Conservation (phyloP, 1,140 invertebrate genomes). For the Euura saliciscinereae region DNA sequence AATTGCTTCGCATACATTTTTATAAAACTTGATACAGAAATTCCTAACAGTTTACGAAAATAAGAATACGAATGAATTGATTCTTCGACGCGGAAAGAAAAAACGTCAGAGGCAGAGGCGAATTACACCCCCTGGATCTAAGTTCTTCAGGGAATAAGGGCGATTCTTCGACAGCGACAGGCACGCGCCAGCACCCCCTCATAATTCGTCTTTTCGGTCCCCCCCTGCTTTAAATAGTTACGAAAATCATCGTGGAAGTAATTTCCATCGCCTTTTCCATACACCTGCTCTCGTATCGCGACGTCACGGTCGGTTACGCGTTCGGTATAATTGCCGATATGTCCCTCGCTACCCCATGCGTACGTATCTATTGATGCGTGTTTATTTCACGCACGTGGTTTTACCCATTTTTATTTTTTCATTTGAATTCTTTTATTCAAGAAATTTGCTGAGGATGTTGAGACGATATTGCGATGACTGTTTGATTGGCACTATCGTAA, state of each 20-base stretch:
- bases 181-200: conserved; percentile 35
- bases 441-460: too few species aligned
- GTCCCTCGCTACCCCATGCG: background rate
- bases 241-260: conserved; percentile 19
- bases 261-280: conserved; percentile 43
- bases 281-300: conserved; percentile 22
- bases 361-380: too few species aligned
- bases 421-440: background rate
- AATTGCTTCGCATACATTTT: too few species aligned
- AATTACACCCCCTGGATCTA: too few species aligned
- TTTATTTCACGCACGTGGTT: background rate
- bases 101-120: too few species aligned
- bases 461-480: too few species aligned
- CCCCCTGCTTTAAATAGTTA: conserved; percentile 27
- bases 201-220: conserved; percentile 23
- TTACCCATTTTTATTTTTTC: background rate
- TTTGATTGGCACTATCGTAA: too few species aligned
- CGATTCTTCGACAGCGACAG: conserved; percentile 29
- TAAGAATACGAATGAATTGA: too few species aligned
- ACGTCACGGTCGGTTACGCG: conserved; percentile 42
- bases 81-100: too few species aligned
- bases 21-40: too few species aligned
- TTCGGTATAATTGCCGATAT: conserved; percentile 11
- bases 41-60: too few species aligned
- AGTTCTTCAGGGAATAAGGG: too few species aligned